Base-by-base conservation (phyloP, 2,113 vertebrate genomes). In the Proterorhinus semilunaris region DNA sequence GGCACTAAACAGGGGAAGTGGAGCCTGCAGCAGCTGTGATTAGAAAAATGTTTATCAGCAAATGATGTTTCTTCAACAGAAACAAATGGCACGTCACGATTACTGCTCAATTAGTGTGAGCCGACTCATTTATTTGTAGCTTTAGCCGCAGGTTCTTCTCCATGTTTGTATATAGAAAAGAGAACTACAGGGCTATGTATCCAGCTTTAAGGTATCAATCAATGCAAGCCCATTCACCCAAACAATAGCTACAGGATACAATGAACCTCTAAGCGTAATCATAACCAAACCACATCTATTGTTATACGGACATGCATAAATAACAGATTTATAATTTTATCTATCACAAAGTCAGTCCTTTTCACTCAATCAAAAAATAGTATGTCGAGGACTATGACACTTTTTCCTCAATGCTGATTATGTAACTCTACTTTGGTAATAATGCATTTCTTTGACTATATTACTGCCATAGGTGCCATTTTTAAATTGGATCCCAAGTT, bases 61-160 rank as follows among this genome's bases (percentile, higher is more conserved):
- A 91, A 92, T 79, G 85, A 82, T 59, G 89, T 91, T 85, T 85
- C 82, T 80, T 78, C 71, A 83, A 81, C 79, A 83, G 83, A 91
- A 89, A 75, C 74, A 72, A 92, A 88, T 88, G 74, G 82, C 83
- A 76, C 73, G 75, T 83, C 58, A 45, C 68, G 83, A 76, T 91
- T 85, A 84, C 73, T 69, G 86, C 79, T 69, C 79, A 76, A 62
- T 89, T 90, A 92, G 87, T 65, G 48, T 73, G 62, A 89, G 74
- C 86, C 90, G 90, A 90, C 92, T 94, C 90, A 91, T 93, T 93
- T 92, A 90, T 90, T 90, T 80, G 82, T 76, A 68, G 69, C 63
- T 85, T 88, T 85, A 79, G 86, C 88, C 68, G 44, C 62, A 53
- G 83, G 90, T 83, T 82, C 69, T 79, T 51, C 67, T 47, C 59